Percentiles rank a stretch among this genome's conserved stretches.
Evolutionary conservation across 1,140 invertebrate species (phyloP).

Genomic region (Nephila pilipes): DNA sequence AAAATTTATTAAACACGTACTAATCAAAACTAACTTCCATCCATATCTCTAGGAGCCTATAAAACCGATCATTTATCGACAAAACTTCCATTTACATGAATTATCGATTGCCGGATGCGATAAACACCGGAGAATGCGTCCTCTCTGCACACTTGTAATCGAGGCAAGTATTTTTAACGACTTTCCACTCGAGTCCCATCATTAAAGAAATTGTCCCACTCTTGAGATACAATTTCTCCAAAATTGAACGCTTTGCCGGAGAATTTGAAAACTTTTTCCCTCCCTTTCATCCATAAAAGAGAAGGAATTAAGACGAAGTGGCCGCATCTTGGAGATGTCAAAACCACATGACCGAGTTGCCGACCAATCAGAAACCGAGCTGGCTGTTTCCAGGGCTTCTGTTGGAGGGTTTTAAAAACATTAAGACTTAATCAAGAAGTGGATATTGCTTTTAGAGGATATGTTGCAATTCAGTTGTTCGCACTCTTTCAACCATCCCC

Average conservation of each 20-base stretch:
- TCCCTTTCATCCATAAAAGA: not conserved
- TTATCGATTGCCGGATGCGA: not conserved
- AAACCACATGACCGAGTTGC: not conserved
- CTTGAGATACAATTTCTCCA: constrained; percentile 25
- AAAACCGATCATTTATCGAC: not conserved
- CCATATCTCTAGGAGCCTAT: not conserved
- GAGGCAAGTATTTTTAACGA: constrained; percentile 15
- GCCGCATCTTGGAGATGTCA: constrained; percentile 11
- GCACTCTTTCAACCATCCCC: too few species aligned
- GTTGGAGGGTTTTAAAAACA: not conserved
- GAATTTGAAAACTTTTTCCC: constrained; percentile 14
- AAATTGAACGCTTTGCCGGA: not conserved
- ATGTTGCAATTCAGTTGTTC: not conserved
- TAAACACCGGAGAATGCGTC: not conserved
- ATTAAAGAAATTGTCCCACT: not conserved
- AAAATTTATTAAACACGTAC: too few species aligned
- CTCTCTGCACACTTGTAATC: not conserved
- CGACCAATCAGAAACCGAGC: not conserved
- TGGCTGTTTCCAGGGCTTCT: constrained; percentile 1
- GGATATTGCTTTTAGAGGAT: constrained; percentile 20
- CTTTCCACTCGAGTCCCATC: not conserved
- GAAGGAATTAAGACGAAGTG: constrained; percentile 3
- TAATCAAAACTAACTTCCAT: too few species aligned
- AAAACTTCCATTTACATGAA: not conserved
- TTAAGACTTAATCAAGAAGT: not conserved